Conservation (phyloP, 92 coral and sea anemone genomes). For the Parazoanthus atlanticus region DNA sequence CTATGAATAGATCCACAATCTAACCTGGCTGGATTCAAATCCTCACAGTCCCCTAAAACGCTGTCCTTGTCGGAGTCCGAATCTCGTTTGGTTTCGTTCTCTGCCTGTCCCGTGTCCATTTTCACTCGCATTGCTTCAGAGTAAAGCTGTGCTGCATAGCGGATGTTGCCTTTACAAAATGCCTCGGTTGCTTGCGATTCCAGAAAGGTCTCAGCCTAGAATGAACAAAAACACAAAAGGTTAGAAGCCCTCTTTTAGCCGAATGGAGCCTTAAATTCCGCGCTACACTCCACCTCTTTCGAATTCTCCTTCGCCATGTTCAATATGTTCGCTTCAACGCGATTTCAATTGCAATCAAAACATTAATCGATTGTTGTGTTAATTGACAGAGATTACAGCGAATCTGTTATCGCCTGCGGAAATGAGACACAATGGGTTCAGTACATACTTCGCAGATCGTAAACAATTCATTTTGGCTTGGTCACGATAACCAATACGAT, state of each 20-base stretch:
- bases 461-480: constrained; percentile 21
- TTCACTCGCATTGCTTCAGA: constrained; percentile 27
- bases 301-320: constrained; percentile 30
- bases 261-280: not conserved
- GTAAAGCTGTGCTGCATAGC: constrained; percentile 34
- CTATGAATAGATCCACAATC: not conserved
- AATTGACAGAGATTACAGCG: constrained; percentile 26
- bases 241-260: not conserved
- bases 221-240: not conserved
- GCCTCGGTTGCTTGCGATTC: constrained; percentile 41
- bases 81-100: not conserved
- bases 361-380: constrained; percentile 33
- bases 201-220: constrained; percentile 14
- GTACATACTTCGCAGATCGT: constrained; percentile 34
- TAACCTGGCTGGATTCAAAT: constrained; percentile 19
- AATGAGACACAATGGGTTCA: constrained; percentile 17
- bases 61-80: constrained; percentile 24
- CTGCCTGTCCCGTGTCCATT: constrained; percentile 1
- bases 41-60: constrained; percentile 5
- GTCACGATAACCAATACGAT: not conserved
- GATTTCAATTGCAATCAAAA: constrained; percentile 23
- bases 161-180: constrained; percentile 38
- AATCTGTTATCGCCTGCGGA: constrained; percentile 44
- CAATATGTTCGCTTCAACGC: not conserved
- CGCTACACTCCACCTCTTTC: not conserved